phyloP scores from a whole-genome alignment of 2,888 invertebrate species.

The Himalopsyche japonica region DNA sequence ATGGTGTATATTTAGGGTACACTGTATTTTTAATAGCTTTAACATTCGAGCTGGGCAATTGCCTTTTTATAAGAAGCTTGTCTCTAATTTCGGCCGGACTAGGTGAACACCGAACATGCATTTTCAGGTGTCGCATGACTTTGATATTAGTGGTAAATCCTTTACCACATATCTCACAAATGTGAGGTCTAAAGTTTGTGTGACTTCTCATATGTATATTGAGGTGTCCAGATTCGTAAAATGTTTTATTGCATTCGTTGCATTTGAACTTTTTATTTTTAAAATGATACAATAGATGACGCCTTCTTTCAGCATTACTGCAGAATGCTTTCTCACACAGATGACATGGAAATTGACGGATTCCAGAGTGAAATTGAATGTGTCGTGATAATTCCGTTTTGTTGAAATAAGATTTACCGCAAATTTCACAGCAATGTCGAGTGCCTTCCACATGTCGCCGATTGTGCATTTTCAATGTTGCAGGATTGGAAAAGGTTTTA shows the following conservation, averaged over 20 bases:
- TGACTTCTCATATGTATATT: constrained; percentile 47
- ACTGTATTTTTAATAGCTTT: constrained; percentile 1
- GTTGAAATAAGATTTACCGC: constrained; percentile 46
- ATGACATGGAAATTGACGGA: constrained; percentile 45
- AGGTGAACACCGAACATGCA: constrained; percentile 41
- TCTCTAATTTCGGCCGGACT: constrained; percentile 4
- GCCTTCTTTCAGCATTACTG: constrained; percentile 45
- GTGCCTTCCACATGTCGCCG: constrained; percentile 45
- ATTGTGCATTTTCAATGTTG: constrained; percentile 45
- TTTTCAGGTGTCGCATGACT: constrained; percentile 45
- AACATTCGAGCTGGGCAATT: background rate
- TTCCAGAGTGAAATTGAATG: constrained; percentile 45
- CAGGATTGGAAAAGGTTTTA: constrained; percentile 44
- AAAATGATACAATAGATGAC: constrained; percentile 47
- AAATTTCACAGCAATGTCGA: constrained; percentile 44
- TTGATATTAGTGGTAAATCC: constrained; percentile 47
- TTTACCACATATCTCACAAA: constrained; percentile 46
- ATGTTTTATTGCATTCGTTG: constrained; percentile 44
- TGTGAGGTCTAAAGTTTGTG: constrained; percentile 46
- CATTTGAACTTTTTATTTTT: constrained; percentile 46
- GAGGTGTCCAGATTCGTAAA: constrained; percentile 47
- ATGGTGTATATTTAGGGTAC: constrained; percentile 12
- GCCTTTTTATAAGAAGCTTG: background rate
- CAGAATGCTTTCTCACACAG: constrained; percentile 46
- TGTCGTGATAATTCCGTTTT: constrained; percentile 46